Evolutionary conservation across 1,140 invertebrate species (phyloP).

Genomic region (Papilio xuthus): DNA sequence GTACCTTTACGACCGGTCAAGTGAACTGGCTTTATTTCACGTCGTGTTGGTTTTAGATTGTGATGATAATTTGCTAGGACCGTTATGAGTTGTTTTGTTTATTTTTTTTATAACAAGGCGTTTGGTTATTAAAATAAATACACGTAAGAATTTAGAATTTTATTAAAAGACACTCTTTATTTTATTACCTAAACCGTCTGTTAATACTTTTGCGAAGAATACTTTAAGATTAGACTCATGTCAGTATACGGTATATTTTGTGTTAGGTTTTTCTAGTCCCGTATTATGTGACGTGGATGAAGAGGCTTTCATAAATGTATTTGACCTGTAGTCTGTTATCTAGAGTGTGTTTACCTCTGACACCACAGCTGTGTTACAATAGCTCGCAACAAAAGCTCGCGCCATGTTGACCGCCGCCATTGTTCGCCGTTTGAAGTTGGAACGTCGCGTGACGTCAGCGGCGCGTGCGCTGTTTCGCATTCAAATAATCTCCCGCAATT

Average conservation of each 20-base stretch:
- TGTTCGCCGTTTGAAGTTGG: slow-evolving; percentile 74
- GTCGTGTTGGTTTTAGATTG: slow-evolving; percentile 17
- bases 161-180: neutral
- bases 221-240: no score
- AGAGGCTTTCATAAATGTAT: neutral
- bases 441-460: slow-evolving; percentile 69
- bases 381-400: slow-evolving; percentile 72
- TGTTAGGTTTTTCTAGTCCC: neutral
- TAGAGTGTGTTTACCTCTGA: slow-evolving; percentile 33
- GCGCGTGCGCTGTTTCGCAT: slow-evolving; percentile 73
- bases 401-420: slow-evolving; percentile 70
- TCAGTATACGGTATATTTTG: neutral
- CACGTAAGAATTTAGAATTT: neutral
- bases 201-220: no score
- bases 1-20: slow-evolving; percentile 42
- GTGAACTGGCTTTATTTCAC: slow-evolving; percentile 43
- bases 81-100: neutral
- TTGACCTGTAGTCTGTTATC: neutral
- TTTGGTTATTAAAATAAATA: neutral
- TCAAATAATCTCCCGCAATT: slow-evolving; percentile 56
- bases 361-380: slow-evolving; percentile 56
- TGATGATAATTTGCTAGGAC: neutral
- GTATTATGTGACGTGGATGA: neutral
- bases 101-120: neutral
- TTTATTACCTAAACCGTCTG: no score